Evolutionary conservation across 2,797 vertebrate species (phyloP).

Genomic region (Pangasius larnaudii): DNA sequence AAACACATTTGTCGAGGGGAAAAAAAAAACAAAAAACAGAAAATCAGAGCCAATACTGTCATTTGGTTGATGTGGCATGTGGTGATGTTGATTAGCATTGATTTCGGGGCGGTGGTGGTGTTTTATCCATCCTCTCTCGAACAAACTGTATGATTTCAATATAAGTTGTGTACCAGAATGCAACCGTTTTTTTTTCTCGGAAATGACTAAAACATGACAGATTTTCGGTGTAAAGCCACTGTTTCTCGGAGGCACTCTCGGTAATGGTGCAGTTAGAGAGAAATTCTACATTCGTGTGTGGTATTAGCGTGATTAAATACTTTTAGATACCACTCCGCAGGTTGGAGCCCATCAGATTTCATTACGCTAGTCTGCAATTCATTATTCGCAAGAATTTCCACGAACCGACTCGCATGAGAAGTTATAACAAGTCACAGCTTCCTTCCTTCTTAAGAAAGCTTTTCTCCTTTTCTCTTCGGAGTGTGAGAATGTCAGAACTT

Average conservation of each 20-base stretch:
- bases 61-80: not conserved
- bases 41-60: not conserved
- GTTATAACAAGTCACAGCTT: not conserved
- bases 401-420: not conserved
- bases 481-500: not conserved
- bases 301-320: not conserved
- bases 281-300: not conserved
- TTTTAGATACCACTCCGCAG: not conserved
- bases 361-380: not conserved
- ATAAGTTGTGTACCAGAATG: not conserved
- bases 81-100: not conserved
- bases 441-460: not conserved
- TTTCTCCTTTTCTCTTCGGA: not conserved
- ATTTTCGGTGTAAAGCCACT: not conserved
- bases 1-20: not conserved
- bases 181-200: not conserved
- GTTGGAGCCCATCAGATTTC: not conserved
- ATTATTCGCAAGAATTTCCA: not conserved
- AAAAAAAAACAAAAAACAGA: not conserved
- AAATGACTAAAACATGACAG: not conserved
- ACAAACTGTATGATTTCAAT: not conserved
- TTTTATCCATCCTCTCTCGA: not conserved
- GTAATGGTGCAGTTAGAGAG: not conserved
- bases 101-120: not conserved
- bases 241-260: too few relatives aligned